Evolutionary conservation across 53 echinoderm and acorn worm species (phyloP), one percentile per base, ranked within the genome.

Genomic region (Paelopatides confundens): DNA sequence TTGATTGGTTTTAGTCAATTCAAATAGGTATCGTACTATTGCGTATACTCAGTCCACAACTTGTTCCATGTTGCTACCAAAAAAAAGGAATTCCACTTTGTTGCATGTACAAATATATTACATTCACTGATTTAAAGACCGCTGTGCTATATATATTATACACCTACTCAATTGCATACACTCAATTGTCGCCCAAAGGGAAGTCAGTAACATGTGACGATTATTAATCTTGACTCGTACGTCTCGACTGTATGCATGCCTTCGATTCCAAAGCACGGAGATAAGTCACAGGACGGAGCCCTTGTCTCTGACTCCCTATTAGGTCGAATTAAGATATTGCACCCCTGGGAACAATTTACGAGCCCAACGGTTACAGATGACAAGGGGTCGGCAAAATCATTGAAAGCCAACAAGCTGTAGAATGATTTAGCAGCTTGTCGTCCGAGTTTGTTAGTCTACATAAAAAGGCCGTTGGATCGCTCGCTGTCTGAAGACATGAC

Each of bases 321-420:
- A 46, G 74, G 74, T 74, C 74, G 39, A 74, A 40, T 74, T 74
- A 74, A n/a, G 38, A 46, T 40, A 74, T 74, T 46, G 39, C 74
- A 74, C 74, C 74, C 74, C 74, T 74, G 74, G 74, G 74, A 74
- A 74, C 74, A 74, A 74, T 74, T 74, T 74, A 74, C 74, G 74
- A 74, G 74, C 74, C n/a, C 40, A 46, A 8, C 28, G 74, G 74
- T 29, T 39, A 13, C 74, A 26, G 40, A 74, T 74, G 74, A 74
- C 39, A 74, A 74, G 46, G 74, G 74, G 74, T 74, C 74, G 74
- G 74, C 58, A 58, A 21, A 58, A 6, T 18, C n/a, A 2, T 21
- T 1, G 24, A 58, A 17, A 58, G 58, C 18, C 58, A 58, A 58
- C 58, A 58, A 58, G 26, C 58, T 58, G 58, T 21, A n/a, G n/a